A percentile compares a stretch with the other conserved stretches of the same genome.
phyloP scores from a whole-genome alignment of 2,113 vertebrate species.

The Tiliqua scincoides region DNA sequence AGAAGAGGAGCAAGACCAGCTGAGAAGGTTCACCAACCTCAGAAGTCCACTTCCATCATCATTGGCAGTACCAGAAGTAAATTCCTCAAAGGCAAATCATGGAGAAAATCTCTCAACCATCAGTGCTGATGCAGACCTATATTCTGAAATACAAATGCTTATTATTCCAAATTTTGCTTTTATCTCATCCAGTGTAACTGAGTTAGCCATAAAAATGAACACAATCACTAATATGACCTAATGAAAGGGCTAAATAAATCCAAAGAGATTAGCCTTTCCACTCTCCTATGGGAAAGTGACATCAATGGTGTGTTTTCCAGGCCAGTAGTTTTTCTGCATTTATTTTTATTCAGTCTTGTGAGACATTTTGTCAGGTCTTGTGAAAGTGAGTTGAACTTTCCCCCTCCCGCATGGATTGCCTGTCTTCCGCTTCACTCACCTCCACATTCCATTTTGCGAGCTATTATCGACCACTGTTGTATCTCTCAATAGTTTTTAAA shows the following conservation, averaged over 20 bases:
- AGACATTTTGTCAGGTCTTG: slow-evolving; percentile 46
- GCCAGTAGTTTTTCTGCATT: slow-evolving; percentile 40
- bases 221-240: slow-evolving; percentile 32
- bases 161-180: slow-evolving; percentile 45
- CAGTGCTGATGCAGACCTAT: slow-evolving; percentile 24
- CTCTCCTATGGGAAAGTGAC: slow-evolving; percentile 44
- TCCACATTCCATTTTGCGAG: slow-evolving; percentile 13
- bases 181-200: slow-evolving; percentile 31
- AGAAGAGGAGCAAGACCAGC: not conserved
- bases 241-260: slow-evolving; percentile 46
- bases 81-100: not conserved
- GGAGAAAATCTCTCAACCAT: slow-evolving; percentile 8
- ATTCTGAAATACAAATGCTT: slow-evolving; percentile 15
- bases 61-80: not conserved
- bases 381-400: slow-evolving; percentile 34
- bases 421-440: slow-evolving; percentile 31
- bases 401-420: slow-evolving; percentile 22
- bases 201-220: slow-evolving; percentile 50
- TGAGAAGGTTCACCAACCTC: not conserved
- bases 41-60: not conserved
- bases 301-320: slow-evolving; percentile 51
- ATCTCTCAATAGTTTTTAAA: slow-evolving; percentile 46
- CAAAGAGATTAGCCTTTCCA: slow-evolving; percentile 44
- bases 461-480: not conserved
- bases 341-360: slow-evolving; percentile 53